These are phyloP conservation scores for Helicoverpa assulta DNA, from an alignment of 2,888 invertebrate genomes.

Conservation along the genomic window DNA sequence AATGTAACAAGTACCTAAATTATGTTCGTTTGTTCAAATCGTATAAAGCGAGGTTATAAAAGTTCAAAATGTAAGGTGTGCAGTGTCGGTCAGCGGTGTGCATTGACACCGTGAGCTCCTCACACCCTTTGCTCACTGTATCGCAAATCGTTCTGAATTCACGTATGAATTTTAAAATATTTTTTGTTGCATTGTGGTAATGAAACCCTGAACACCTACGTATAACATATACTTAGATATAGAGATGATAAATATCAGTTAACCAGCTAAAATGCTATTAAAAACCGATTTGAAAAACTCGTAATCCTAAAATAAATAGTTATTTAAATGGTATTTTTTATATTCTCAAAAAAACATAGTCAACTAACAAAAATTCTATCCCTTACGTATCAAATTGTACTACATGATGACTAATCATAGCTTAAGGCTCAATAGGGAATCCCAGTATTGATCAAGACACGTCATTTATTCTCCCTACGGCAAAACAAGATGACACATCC, in stretches of 20 bases:
- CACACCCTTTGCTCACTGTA: constrained; percentile 63
- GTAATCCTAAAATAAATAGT: too few relatives aligned
- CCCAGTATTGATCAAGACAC: constrained; percentile 75
- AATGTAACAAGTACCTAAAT: not conserved
- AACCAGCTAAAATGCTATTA: too few relatives aligned
- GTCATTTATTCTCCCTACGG: constrained; percentile 70
- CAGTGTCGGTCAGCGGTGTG: constrained; percentile 58
- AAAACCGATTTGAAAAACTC: too few relatives aligned
- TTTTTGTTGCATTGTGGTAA: too few relatives aligned
- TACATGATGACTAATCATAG: constrained; percentile 51
- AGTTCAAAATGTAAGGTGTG: constrained; percentile 54
- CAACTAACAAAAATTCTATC: constrained; percentile 16
- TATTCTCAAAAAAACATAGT: not conserved
- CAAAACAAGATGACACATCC: constrained; percentile 64
- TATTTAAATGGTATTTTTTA: not conserved
- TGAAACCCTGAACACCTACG: too few relatives aligned
- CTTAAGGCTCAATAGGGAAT: constrained; percentile 69
- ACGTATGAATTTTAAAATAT: constrained; percentile 35
- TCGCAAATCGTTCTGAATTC: constrained; percentile 62
- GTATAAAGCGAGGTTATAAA: constrained; percentile 28
- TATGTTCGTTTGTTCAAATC: not conserved
- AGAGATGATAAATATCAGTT: too few relatives aligned
- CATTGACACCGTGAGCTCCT: constrained; percentile 55
- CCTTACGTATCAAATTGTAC: constrained; percentile 5
- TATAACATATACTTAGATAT: too few relatives aligned